Percentiles rank a stretch among this genome's conserved stretches.
Evolutionary conservation across 2,888 invertebrate genomes (phyloP).

Genomic region (Trissolcus japonicus): DNA sequence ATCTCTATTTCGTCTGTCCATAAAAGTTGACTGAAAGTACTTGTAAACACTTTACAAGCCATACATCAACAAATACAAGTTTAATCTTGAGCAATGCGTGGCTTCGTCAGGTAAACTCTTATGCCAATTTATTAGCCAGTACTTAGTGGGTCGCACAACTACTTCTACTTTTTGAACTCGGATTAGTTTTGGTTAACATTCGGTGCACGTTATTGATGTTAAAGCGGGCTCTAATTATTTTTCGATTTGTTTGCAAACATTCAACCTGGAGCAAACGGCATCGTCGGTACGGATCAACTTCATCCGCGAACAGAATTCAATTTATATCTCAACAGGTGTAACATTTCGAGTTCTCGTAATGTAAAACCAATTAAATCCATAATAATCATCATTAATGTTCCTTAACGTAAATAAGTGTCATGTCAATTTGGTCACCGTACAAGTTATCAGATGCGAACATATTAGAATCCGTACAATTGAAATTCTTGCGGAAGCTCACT

Average conservation of each 20-base stretch:
- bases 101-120: too few relatives aligned
- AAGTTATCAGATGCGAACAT: too few relatives aligned
- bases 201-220: conserved; percentile 19
- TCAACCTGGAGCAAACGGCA: background rate
- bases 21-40: conserved; percentile 3
- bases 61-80: background rate
- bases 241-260: conserved; percentile 32
- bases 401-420: too few relatives aligned
- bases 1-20: too few relatives aligned
- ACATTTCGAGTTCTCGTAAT: conserved; percentile 43
- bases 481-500: too few relatives aligned
- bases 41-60: conserved; percentile 32
- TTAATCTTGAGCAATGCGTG: too few relatives aligned
- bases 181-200: conserved; percentile 17
- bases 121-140: too few relatives aligned
- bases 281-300: background rate
- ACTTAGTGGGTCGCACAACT: too few relatives aligned
- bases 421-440: too few relatives aligned
- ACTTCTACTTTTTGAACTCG: conserved; percentile 12
- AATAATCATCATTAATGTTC: too few relatives aligned
- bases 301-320: conserved; percentile 14
- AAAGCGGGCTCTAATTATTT: conserved; percentile 26
- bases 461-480: too few relatives aligned
- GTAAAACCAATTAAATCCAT: too few relatives aligned
- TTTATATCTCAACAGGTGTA: conserved; percentile 23